Evolutionary conservation across 2,888 invertebrate species (phyloP).

Genomic region (Schrankia costaestrigalis): DNA sequence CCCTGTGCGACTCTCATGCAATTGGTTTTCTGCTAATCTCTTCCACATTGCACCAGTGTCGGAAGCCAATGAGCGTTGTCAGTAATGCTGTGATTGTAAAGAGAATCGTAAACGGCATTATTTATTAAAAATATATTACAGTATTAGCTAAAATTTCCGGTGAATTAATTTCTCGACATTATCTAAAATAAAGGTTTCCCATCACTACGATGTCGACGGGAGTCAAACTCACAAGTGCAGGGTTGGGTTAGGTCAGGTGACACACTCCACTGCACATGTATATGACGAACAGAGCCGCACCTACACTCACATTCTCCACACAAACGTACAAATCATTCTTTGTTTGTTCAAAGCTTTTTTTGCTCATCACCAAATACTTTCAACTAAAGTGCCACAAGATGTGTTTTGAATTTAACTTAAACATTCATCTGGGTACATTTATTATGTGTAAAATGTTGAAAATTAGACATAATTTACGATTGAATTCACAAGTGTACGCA

Average conservation of each 20-base stretch:
- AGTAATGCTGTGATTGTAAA: no score
- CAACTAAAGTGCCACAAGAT: slow-evolving; percentile 18
- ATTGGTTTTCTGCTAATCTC: no score
- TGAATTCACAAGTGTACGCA: slow-evolving; percentile 4
- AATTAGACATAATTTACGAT: neutral
- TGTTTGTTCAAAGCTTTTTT: slow-evolving; percentile 29
- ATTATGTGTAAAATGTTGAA: slow-evolving; percentile 8
- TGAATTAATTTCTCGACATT: no score
- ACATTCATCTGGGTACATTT: slow-evolving; percentile 15
- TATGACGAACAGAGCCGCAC: slow-evolving; percentile 23
- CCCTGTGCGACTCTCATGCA: no score
- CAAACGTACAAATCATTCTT: slow-evolving; percentile 29
- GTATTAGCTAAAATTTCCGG: no score
- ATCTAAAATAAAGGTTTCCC: slow-evolving; percentile 18
- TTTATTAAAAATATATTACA: no score
- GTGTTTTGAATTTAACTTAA: slow-evolving; percentile 15
- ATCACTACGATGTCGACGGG: slow-evolving; percentile 52
- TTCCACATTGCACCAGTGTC: no score
- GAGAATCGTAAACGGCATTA: no score
- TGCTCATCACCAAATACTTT: slow-evolving; percentile 29
- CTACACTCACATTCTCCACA: slow-evolving; percentile 12
- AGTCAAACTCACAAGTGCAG: slow-evolving; percentile 65
- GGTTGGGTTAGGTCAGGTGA: slow-evolving; percentile 77
- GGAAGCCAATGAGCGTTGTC: no score
- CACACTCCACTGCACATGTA: slow-evolving; percentile 61